Conservation (phyloP, 2,888 invertebrate genomes). For the Cantharis rufa region DNA sequence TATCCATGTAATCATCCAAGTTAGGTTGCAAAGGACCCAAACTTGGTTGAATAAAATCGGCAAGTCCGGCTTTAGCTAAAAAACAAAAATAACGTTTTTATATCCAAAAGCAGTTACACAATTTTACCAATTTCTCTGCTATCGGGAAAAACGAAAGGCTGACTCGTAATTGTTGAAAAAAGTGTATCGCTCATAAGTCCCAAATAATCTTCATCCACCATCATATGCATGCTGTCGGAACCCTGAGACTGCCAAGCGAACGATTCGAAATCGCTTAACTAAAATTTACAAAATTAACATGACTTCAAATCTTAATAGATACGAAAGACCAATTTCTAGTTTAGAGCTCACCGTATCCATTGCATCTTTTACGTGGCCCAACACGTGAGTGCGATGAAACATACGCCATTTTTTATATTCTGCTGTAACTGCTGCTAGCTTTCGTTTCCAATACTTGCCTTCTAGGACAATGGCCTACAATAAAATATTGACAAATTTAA, state of each 20-base stretch:
- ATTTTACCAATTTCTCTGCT: conserved; percentile 89
- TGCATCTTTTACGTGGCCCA: conserved; percentile 76
- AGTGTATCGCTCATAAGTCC: conserved; percentile 88
- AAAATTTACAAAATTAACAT: too few relatives aligned
- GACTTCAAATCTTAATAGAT: too few relatives aligned
- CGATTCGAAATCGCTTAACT: conserved; percentile 75
- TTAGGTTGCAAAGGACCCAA: conserved; percentile 96
- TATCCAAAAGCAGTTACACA: neutral
- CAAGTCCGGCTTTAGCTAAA: conserved; percentile 81
- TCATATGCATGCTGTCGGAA: conserved; percentile 71
- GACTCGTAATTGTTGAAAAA: conserved; percentile 83
- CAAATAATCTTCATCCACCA: conserved; percentile 85
- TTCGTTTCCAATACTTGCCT: conserved; percentile 99
- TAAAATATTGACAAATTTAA: conserved; percentile 16
- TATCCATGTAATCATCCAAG: conserved; percentile 93
- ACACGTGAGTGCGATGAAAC: conserved; percentile 80
- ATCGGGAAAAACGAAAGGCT: conserved; percentile 96
- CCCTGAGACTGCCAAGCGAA: conserved; percentile 73
- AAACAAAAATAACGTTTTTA: neutral
- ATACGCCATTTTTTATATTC: conserved; percentile 99
- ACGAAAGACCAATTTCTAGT: too few relatives aligned
- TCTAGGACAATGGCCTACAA: conserved; percentile 93
- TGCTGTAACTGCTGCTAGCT: conserved; percentile 93
- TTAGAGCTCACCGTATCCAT: conserved; percentile 74
- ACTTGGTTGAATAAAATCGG: conserved; percentile 98